Evolutionary conservation across 2,888 invertebrate genomes (phyloP), one percentile per base, ranked within the genome.

Genomic region (Petrolisthes cinctipes): DNA sequence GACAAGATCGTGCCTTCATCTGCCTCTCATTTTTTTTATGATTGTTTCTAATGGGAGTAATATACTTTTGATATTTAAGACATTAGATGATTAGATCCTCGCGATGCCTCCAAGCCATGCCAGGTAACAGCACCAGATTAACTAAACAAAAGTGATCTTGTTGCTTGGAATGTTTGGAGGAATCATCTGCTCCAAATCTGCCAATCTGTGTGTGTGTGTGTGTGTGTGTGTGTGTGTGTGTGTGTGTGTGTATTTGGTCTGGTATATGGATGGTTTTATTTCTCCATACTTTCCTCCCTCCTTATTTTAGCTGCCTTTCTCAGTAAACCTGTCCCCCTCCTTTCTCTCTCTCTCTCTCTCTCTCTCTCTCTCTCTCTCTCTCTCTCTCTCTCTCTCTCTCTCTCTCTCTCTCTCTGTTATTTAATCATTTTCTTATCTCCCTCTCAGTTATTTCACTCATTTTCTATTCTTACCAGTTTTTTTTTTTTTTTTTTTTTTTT

Each of bases 141-240:
- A 37, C 37, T 37, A 37, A 37, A 17, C 0, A 17, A n/a, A 68
- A 4, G 68, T 68, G 4, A 6, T 5, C 17, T 68, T 14, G 66
- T 14, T 66, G 66, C 66, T 66, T 14, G 11, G 3, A 14, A 17
- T 66, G 66, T 66, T 11, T 37, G 37, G 37, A 37, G 37, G 37
- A 37, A 37, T 37, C 37, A 37, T 66, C 66, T 66, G 11, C 66
- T 14, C 66, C 66, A 66, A 66, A 11, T 11, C 66, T 14, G 14
- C n/a, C n/a, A 14, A 66, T 66, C 66, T n/a, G 14, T 20, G 53
- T 51, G 78, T 51, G 78, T 78, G 51, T 78, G 78, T 78, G 79
- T 79, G 79, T 79, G 79, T 79, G 79, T 54, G 79, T 79, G 79
- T 79, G 79, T 79, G 56, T 79, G 79, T 79, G 79, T 79, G 79